These are phyloP conservation scores for Archaeoteleia sp. DNA, from an alignment of 2,888 invertebrate genomes.

Conservation along the genomic window DNA sequence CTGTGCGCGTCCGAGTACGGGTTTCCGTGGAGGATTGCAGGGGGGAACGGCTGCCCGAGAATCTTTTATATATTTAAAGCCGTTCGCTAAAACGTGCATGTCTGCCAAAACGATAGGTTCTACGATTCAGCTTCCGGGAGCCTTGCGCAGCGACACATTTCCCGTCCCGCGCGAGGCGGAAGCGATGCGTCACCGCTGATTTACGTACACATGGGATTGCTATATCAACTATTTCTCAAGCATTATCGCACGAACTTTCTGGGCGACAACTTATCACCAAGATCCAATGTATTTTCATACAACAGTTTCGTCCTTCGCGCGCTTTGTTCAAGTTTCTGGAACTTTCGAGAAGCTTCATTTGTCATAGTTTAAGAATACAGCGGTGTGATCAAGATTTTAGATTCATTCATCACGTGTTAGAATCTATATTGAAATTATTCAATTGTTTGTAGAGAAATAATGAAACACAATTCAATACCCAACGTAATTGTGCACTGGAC, in stretches of 20 bases:
- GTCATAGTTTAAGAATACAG: constrained; percentile 21
- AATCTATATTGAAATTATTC: too few relatives aligned
- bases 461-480: too few relatives aligned
- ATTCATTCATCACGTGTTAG: constrained; percentile 19
- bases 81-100: constrained; percentile 35
- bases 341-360: constrained; percentile 24
- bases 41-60: constrained; percentile 23
- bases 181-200: constrained; percentile 66
- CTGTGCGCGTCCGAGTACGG: constrained; percentile 20
- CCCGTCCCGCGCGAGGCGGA: constrained; percentile 59
- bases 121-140: constrained; percentile 58
- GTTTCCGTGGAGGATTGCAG: constrained; percentile 8
- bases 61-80: constrained; percentile 43
- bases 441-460: too few relatives aligned
- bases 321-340: constrained; percentile 22
- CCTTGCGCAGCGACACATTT: constrained; percentile 51
- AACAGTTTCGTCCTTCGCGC: constrained; percentile 15
- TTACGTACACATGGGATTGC: constrained; percentile 55
- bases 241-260: constrained; percentile 41
- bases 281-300: constrained; percentile 39
- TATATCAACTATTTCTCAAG: constrained; percentile 42
- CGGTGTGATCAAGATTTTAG: constrained; percentile 18
- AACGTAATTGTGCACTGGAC: too few relatives aligned
- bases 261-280: constrained; percentile 37
- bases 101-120: constrained; percentile 60